These are phyloP conservation scores for Cremastinae sp. DNA, from an alignment of 2,888 invertebrate species.

Conservation along the genomic window DNA sequence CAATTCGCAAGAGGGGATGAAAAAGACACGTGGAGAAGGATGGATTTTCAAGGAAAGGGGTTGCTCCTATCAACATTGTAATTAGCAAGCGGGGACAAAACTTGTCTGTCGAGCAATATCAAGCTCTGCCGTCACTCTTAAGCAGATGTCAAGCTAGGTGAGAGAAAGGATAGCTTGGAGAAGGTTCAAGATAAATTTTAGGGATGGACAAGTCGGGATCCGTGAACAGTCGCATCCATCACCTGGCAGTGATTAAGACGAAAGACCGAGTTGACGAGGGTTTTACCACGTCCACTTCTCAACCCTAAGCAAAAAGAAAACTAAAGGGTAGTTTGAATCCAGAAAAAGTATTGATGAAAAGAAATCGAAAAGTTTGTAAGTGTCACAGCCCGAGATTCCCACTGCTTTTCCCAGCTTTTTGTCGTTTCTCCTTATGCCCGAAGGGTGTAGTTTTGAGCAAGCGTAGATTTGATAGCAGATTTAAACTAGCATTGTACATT, in stretches of 20 bases:
- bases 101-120: constrained; percentile 33
- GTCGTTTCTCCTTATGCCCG: not conserved
- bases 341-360: not conserved
- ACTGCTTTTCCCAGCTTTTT: constrained; percentile 26
- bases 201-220: constrained; percentile 43
- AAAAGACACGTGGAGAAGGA: constrained; percentile 1
- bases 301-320: too few species aligned
- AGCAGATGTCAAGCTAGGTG: not conserved
- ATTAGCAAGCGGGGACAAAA: constrained; percentile 70
- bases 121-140: constrained; percentile 21
- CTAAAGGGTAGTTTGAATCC: not conserved
- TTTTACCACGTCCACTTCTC: constrained; percentile 19
- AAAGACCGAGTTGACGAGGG: constrained; percentile 52
- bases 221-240: constrained; percentile 70
- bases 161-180: not conserved
- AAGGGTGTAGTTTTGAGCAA: constrained; percentile 59
- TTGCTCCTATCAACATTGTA: constrained; percentile 66
- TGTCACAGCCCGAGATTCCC: not conserved
- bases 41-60: constrained; percentile 15
- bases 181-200: constrained; percentile 36
- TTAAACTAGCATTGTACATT: constrained; percentile 63
- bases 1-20: constrained; percentile 47
- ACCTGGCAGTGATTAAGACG: constrained; percentile 72
- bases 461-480: constrained; percentile 69
- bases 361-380: not conserved